phyloP scores from a whole-genome alignment of 2,797 vertebrate genomes.

The Acropternis orthonyx region DNA sequence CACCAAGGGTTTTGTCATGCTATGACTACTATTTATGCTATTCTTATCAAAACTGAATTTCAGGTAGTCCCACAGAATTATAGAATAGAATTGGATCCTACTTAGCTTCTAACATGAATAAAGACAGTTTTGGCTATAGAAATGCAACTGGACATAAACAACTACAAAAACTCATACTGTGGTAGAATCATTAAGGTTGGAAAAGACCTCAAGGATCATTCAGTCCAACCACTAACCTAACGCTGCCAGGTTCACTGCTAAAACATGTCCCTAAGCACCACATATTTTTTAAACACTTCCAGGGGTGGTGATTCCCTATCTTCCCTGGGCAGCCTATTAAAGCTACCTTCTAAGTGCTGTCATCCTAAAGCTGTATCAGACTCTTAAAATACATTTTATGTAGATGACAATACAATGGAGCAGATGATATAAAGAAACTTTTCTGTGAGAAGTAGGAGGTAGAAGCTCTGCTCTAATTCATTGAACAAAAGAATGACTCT shows the following conservation, averaged over 20 bases:
- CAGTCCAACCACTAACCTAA: neutral
- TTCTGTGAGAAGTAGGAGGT: neutral
- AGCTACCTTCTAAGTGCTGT: fast-evolving
- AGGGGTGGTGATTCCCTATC: neutral
- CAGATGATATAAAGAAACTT: neutral
- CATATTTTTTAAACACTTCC: neutral
- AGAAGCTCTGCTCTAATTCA: neutral
- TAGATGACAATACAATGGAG: neutral
- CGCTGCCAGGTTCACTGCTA: neutral
- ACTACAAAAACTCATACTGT: neutral
- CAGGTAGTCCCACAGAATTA: neutral
- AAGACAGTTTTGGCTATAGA: neutral
- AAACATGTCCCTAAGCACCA: neutral
- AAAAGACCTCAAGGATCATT: neutral
- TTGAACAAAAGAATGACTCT: neutral
- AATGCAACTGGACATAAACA: neutral
- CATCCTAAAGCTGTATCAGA: neutral
- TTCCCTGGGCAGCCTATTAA: neutral
- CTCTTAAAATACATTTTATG: neutral
- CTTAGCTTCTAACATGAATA: neutral
- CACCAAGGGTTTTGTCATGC: neutral
- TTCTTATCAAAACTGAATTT: neutral
- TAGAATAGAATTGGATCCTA: neutral
- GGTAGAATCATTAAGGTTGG: neutral
- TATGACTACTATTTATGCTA: fast-evolving